phyloP scores from a whole-genome alignment of 2,113 vertebrate genomes.

The Carlito syrichta region DNA sequence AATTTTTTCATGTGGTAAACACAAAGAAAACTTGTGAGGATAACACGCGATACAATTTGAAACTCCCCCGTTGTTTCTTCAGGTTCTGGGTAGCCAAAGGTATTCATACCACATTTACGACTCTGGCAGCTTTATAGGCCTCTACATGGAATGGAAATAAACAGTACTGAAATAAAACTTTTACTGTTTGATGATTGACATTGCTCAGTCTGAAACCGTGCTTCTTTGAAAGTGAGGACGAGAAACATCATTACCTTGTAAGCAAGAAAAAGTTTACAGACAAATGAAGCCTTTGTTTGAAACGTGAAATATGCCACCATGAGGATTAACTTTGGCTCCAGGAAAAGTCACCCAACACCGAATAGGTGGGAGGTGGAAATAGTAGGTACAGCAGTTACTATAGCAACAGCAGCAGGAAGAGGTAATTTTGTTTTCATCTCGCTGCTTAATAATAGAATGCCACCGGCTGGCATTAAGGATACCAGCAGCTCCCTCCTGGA shows the following conservation, averaged over 20 bases:
- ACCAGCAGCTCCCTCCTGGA: neutral
- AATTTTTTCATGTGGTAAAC: neutral
- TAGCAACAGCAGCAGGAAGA: slow-evolving; percentile 27
- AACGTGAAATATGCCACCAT: neutral
- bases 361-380: neutral
- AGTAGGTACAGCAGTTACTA: neutral
- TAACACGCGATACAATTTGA: neutral
- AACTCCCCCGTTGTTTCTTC: neutral
- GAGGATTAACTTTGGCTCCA: neutral
- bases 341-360: neutral
- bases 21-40: neutral
- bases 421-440: slow-evolving; percentile 38
- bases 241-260: neutral
- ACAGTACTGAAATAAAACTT: neutral
- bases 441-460: neutral
- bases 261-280: neutral
- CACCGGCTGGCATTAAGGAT: neutral
- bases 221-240: neutral
- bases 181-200: neutral
- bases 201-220: neutral
- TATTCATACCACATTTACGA: neutral
- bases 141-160: neutral
- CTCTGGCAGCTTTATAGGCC: neutral
- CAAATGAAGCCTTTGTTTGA: neutral
- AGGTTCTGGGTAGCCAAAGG: neutral